A percentile compares a stretch with the other conserved stretches of the same genome.
These are phyloP conservation scores for Piscicola geometra DNA, from an alignment of 2,888 invertebrate species.

Conservation along the genomic window DNA sequence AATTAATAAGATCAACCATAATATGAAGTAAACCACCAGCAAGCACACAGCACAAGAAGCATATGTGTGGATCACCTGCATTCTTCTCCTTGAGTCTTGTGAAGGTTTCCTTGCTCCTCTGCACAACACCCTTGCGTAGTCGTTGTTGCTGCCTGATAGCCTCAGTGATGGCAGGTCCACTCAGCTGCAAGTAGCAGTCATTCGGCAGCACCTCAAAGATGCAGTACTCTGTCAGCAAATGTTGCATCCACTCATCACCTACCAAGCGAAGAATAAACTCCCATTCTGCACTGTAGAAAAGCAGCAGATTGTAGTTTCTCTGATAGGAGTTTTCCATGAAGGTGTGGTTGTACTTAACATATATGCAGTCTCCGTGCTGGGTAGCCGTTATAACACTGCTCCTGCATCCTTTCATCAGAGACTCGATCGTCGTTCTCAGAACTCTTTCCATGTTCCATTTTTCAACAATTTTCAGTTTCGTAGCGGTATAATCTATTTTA, in stretches of 20 bases:
- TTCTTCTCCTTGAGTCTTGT: too few species aligned
- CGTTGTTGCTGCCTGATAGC: background rate
- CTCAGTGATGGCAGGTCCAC: background rate
- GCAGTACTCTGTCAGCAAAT: background rate
- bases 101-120: too few species aligned
- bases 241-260: background rate
- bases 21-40: too few species aligned
- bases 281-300: background rate
- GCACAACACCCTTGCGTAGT: too few species aligned
- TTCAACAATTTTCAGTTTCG: background rate
- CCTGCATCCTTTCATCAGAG: background rate
- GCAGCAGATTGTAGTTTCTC: background rate
- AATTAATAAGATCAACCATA: too few species aligned
- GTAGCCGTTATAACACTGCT: background rate
- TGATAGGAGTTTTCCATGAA: background rate
- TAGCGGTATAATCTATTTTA: background rate
- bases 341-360: background rate
- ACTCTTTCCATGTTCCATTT: background rate
- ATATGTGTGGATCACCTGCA: too few species aligned
- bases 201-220: background rate
- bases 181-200: background rate
- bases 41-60: too few species aligned
- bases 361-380: background rate
- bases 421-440: background rate
- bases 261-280: background rate